These are phyloP conservation scores for Lonchura striata DNA, from an alignment of 2,113 vertebrate species.

Conservation along the genomic window DNA sequence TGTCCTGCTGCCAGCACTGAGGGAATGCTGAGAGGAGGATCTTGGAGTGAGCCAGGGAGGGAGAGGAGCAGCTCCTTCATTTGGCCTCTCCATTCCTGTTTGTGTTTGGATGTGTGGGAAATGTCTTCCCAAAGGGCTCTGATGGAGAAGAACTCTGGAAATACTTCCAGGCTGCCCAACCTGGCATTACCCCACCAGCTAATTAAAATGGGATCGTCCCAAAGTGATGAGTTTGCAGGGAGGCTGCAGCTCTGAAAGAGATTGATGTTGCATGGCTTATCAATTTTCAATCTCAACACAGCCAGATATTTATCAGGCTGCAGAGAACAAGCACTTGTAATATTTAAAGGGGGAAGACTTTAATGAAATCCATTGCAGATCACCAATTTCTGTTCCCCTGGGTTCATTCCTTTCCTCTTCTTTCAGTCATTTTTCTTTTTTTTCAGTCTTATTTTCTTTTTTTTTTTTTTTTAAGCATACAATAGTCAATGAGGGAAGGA, in stretches of 20 bases:
- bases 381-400: slow-evolving; percentile 30
- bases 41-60: not conserved
- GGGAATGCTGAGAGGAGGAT: not conserved
- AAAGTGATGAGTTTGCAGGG: slow-evolving; percentile 25
- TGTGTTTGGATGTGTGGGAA: not conserved
- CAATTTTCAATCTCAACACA: slow-evolving; percentile 42
- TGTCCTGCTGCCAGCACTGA: not conserved
- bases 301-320: slow-evolving; percentile 10
- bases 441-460: not conserved
- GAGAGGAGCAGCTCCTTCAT: not conserved
- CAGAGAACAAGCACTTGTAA: slow-evolving; percentile 48
- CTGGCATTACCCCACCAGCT: not conserved
- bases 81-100: not conserved
- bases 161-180: not conserved
- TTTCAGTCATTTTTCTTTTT: not conserved
- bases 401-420: slow-evolving; percentile 9
- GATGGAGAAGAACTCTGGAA: slow-evolving; percentile 38
- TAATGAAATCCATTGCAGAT: slow-evolving; percentile 57
- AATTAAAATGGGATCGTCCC: not conserved
- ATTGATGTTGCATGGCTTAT: slow-evolving; percentile 19
- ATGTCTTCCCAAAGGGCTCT: slow-evolving; percentile 2
- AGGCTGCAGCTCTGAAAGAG: not conserved
- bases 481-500: slow-evolving; percentile 5
- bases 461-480: not conserved
- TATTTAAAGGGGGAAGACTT: slow-evolving; percentile 26